Base-by-base conservation (phyloP, 2,113 vertebrate genomes). In the Datnioides undecimradiatus region DNA sequence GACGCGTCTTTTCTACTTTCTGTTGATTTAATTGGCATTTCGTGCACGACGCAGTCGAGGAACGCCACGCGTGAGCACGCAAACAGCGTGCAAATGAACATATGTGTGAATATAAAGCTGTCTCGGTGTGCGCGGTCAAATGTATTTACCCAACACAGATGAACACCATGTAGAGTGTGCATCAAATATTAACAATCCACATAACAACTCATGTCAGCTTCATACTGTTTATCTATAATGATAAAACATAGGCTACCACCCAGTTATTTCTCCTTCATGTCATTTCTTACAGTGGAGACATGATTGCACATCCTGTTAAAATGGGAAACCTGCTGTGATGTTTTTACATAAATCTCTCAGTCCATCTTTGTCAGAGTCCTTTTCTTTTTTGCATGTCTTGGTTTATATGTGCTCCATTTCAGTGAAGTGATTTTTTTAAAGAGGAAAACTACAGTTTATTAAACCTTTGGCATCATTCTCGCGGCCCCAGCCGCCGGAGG, bases 51-150 rank as follows among this genome's bases (percentile, higher is more conserved):
- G 55, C 33, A 68, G n/a, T 48, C 19, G 36, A 71, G 41, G 51
- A 36, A 55, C 27, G 27, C 21, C 3, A 29, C 8, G 19, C 57
- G 6, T 31, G 60, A 63, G 69, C 21, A 12, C 49, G 29, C 21
- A 29, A 71, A 69, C 16, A 65, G 48, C 45, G 73, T 62, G n/a
- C 11, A 33, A 63, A 77, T 57, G 71, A 38, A 60, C 43, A 23
- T 23, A 38, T 38, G 34, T 25, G 40, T 14, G 16, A 52, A 21
- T 25, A 12, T 65, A 36, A 54, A 54, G 43, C 70, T 57, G 12
- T 25, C 6, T 5, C 5, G 33, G 1, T 41, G 21, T 45, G 38
- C 45, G 13, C 38, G 27, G 48, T 21, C 36, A 6, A 43, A 51
- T 33, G 14, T 16, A n/a, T 54, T 54, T 19, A 63, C 36, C 41